These are phyloP conservation scores for Perca flavescens DNA, from an alignment of 2,113 vertebrate species.

Conservation along the genomic window DNA sequence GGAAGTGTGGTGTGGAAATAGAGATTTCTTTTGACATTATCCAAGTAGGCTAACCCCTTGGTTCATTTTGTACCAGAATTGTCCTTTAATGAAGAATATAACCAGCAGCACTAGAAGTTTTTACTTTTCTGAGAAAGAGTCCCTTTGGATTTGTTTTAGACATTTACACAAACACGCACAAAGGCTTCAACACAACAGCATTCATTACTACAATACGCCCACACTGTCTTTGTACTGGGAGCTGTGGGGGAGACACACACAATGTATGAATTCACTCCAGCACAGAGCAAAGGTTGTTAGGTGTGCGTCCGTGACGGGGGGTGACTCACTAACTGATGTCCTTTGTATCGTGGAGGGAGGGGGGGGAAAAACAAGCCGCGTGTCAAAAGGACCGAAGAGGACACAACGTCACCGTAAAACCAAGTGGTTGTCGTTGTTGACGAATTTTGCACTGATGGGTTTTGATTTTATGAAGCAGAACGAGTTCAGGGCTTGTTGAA, in stretches of 20 bases:
- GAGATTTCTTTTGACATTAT: too few relatives aligned
- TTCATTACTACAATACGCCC: slow-evolving; percentile 38
- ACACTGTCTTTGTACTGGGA: slow-evolving; percentile 41
- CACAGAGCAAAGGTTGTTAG: slow-evolving; percentile 52
- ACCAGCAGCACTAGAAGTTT: background rate
- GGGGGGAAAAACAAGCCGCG: slow-evolving; percentile 5
- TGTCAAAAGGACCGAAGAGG: slow-evolving; percentile 9
- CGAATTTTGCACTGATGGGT: too few relatives aligned
- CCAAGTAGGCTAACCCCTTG: too few relatives aligned
- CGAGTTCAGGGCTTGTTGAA: too few relatives aligned
- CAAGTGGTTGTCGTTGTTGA: too few relatives aligned
- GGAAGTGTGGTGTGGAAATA: too few relatives aligned
- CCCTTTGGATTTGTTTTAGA: background rate
- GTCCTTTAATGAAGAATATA: too few relatives aligned
- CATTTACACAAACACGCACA: slow-evolving; percentile 24
- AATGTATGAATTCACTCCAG: slow-evolving; percentile 49
- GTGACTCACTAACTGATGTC: slow-evolving; percentile 47
- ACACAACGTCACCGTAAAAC: background rate
- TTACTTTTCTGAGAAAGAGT: rapidly evolving
- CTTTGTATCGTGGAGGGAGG: slow-evolving; percentile 21
- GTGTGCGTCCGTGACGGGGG: slow-evolving; percentile 19
- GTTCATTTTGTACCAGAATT: too few relatives aligned
- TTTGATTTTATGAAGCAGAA: too few relatives aligned
- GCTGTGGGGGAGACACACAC: slow-evolving; percentile 18
- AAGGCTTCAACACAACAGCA: slow-evolving; percentile 34